These are phyloP conservation scores for Alitta virens DNA, from an alignment of 2,888 invertebrate genomes.

Conservation along the genomic window DNA sequence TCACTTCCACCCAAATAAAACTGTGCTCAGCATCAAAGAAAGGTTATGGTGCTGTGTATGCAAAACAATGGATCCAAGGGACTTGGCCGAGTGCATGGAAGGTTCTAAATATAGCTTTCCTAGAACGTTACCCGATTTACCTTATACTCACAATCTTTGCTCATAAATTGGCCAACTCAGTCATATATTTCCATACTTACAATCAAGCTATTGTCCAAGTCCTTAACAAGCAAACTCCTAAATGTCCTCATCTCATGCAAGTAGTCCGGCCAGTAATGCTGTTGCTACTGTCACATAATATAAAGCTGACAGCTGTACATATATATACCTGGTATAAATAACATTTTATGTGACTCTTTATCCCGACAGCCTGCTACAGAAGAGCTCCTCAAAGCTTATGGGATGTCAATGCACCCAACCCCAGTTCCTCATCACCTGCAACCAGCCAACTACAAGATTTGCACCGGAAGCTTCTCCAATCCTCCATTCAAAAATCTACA, in stretches of 20 bases:
- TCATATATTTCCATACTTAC: not conserved
- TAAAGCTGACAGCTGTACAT: not conserved
- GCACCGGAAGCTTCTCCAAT: not conserved
- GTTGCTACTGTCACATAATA: not conserved
- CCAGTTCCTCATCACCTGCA: not conserved
- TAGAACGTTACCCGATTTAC: not conserved
- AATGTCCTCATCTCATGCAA: not conserved
- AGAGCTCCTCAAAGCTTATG: not conserved
- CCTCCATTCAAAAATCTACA: not conserved
- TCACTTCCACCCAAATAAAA: not conserved
- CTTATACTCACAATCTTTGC: not conserved
- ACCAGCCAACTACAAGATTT: not conserved
- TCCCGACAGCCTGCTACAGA: not conserved
- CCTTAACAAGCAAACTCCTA: not conserved
- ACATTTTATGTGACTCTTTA: not conserved
- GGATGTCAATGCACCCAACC: not conserved
- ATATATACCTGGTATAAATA: not conserved
- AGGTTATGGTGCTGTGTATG: not conserved
- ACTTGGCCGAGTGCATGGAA: not conserved
- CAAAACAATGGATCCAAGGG: not conserved
- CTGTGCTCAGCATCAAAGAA: not conserved
- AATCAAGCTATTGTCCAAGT: not conserved
- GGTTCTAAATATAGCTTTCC: not conserved
- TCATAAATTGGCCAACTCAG: not conserved
- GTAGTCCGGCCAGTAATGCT: not conserved